phyloP scores from a whole-genome alignment of 2,113 vertebrate species.

The Barnardius zonarius region DNA sequence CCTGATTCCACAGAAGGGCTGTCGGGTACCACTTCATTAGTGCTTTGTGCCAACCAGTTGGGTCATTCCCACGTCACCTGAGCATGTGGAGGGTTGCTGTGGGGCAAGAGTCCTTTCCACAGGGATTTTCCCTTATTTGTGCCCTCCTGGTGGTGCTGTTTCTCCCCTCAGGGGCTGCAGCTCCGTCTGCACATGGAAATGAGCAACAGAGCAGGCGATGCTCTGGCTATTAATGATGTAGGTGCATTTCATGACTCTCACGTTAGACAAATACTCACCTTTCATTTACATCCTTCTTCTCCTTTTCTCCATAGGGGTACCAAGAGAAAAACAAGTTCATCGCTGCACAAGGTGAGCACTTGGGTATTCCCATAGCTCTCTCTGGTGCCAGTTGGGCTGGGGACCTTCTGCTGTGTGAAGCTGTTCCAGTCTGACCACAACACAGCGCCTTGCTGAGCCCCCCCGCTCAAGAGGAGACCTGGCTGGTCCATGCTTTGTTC shows the following conservation, averaged over 20 bases:
- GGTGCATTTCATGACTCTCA: neutral
- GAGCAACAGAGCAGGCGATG: neutral
- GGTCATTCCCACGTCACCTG: rapidly evolving
- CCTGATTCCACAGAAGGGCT: neutral
- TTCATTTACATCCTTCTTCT: neutral
- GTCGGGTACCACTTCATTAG: neutral
- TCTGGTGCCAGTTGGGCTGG: neutral
- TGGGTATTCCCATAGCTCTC: neutral
- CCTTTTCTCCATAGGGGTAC: constrained; percentile 82
- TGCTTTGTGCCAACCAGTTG: neutral
- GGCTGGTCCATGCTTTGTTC: neutral
- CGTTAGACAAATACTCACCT: neutral
- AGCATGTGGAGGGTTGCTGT: neutral
- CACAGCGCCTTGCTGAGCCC: neutral
- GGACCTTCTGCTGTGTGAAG: neutral
- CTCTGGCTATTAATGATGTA: neutral
- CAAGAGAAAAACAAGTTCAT: constrained; percentile 99
- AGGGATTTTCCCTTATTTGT: neutral
- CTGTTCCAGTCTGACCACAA: neutral
- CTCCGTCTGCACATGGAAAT: neutral
- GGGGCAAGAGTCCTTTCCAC: neutral
- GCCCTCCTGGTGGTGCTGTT: neutral
- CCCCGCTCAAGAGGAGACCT: neutral
- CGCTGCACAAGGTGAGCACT: constrained; percentile 90
- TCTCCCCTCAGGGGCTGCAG: neutral